Evolutionary conservation across 2,888 invertebrate species (phyloP).

Genomic region (Camponotus fellah): DNA sequence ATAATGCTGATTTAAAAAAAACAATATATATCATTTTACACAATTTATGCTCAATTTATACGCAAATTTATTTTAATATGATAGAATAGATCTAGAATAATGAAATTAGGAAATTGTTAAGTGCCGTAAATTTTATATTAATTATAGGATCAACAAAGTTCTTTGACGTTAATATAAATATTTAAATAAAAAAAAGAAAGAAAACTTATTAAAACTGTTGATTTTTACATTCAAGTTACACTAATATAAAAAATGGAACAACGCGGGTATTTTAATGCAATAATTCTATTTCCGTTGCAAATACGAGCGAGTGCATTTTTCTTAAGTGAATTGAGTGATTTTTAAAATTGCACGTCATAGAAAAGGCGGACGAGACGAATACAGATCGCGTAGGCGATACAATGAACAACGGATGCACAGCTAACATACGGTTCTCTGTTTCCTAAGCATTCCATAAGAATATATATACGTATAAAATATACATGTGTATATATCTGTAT

Average conservation of each 20-base stretch:
- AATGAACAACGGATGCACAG: constrained; percentile 81
- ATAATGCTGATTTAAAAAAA: constrained; percentile 28
- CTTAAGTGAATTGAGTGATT: constrained; percentile 15
- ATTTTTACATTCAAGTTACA: not conserved
- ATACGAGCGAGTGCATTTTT: constrained; percentile 12
- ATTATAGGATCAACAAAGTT: constrained; percentile 9
- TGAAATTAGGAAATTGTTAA: constrained; percentile 30
- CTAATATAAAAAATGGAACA: constrained; percentile 27
- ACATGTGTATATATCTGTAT: constrained; percentile 64
- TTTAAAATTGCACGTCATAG: constrained; percentile 32
- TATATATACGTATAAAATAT: constrained; percentile 65
- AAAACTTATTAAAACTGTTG: not conserved
- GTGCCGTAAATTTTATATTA: constrained; percentile 1
- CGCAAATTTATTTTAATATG: constrained; percentile 32
- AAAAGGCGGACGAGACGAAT: constrained; percentile 65
- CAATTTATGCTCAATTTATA: constrained; percentile 1
- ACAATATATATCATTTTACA: constrained; percentile 7
- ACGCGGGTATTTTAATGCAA: constrained; percentile 23
- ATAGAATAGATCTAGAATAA: constrained; percentile 22
- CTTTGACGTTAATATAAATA: not conserved
- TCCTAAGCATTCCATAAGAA: constrained; percentile 83
- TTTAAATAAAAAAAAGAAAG: not conserved
- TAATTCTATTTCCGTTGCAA: constrained; percentile 1
- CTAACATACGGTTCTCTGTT: constrained; percentile 79
- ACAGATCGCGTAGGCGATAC: constrained; percentile 65